Base-by-base conservation (phyloP, 1,140 invertebrate genomes). In the Lordiphosa stackelbergi region DNA sequence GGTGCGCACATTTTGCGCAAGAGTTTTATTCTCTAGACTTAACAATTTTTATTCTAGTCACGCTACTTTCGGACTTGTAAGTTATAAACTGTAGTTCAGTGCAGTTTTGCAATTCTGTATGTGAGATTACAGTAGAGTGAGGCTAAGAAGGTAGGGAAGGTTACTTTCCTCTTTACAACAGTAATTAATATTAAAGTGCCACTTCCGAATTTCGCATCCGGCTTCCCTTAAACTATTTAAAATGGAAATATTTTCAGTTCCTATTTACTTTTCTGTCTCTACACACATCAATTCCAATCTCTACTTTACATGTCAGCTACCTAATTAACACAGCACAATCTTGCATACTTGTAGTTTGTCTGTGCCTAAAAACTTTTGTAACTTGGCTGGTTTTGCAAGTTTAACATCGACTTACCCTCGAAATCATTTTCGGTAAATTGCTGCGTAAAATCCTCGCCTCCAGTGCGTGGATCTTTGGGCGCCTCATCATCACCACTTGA, bases 381-480 rank as follows among this genome's bases (percentile, higher is more conserved):
- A 69, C 47, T 66, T 59, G 54, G 47, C 64, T 69, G 54, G 65
- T 68, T 69, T 60, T 45, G 48, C 42, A 48, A 53, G 55, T 13
- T 46, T 34, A 16, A 31, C 22, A 28, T 24, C 22, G 22, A 53
- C 72, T 72, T 40, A 95, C 94, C 94, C 92, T 96, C 94, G 88
- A 94, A 96, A 88, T 96, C 95, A 75, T 94, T 92, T 86, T 96
- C 95, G 45, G 94, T 94, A 88, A 93, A 96, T 64, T 92, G 92
- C 77, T 94, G 93, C 75, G 93, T 92, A 37, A 91, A 90, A 49
- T 85, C 78, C 42, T 91, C 91, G 73, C 94, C 93, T 47, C 92
- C 90, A 36, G 92, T 94, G 19, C 94, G 94, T 11, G 95, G 95
- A 88, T 96, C 95, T 86, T 93, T 94, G 0, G 95, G 93, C 3